Percentiles rank a stretch among this genome's conserved stretches.
phyloP scores from a whole-genome alignment of 1,140 invertebrate genomes.

The Anastrepha ludens region DNA sequence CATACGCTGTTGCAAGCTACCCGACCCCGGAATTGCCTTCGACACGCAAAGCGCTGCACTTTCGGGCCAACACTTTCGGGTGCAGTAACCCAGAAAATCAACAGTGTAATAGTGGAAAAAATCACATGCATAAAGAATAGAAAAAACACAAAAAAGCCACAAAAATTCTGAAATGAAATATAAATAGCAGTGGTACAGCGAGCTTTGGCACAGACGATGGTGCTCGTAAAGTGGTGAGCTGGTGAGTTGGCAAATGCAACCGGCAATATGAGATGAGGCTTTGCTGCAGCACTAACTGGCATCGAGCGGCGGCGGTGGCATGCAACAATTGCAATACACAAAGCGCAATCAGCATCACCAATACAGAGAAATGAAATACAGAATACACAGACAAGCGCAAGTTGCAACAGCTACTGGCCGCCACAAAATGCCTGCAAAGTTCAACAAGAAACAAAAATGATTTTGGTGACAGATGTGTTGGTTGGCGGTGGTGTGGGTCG shows the following conservation, averaged over 20 bases:
- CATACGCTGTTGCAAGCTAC: neutral
- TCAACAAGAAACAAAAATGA: neutral
- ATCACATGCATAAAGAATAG: neutral
- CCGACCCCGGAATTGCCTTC: neutral
- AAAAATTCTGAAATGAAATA: neutral
- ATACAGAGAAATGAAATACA: neutral
- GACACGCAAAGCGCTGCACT: slow-evolving; percentile 13
- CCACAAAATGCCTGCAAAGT: slow-evolving; percentile 5
- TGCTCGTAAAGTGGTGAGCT: neutral
- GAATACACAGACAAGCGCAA: neutral
- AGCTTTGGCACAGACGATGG: neutral
- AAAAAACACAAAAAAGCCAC: neutral
- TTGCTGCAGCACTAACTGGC: neutral
- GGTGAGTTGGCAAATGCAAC: neutral
- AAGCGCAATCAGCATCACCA: slow-evolving; percentile 9
- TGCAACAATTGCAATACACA: slow-evolving; percentile 35
- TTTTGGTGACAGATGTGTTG: neutral
- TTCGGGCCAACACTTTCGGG: slow-evolving; percentile 16
- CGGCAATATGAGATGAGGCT: neutral
- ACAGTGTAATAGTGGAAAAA: slow-evolving; percentile 2
- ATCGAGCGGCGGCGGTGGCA: slow-evolving; percentile 10
- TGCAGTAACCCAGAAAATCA: slow-evolving; percentile 43
- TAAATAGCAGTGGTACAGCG: neutral
- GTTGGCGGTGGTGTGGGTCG: neutral
- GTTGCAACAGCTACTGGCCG: neutral